Percentiles rank a stretch among this genome's conserved stretches.
Conservation (phyloP, 2,888 invertebrate genomes). For the Lasioglossum oenotherae region DNA sequence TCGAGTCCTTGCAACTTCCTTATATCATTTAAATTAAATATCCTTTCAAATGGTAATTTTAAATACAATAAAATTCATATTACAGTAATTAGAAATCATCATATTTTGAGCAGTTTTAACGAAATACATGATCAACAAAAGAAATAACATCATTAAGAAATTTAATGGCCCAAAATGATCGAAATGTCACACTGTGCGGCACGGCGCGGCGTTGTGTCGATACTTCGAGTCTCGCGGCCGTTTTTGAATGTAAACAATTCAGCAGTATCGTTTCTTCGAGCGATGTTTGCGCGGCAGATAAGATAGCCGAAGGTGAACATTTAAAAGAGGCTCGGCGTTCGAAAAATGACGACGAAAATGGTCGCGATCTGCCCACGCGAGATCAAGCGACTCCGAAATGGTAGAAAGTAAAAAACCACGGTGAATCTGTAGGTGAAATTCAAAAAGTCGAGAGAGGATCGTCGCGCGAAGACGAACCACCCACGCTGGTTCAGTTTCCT, state of each 20-base stretch:
- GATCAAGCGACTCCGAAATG: constrained; percentile 18
- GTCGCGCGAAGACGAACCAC: constrained; percentile 39
- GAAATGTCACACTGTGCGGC: no score
- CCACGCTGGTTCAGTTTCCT: constrained; percentile 54
- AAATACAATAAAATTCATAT: no score
- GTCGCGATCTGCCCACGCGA: constrained; percentile 11
- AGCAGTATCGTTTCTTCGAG: constrained; percentile 34
- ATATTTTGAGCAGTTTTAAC: no score
- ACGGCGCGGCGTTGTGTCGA: no score
- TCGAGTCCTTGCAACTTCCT: no score
- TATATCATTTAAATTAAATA: no score
- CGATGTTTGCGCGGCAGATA: constrained; percentile 33
- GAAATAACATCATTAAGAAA: no score
- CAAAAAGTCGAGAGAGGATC: background rate
- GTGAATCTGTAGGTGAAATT: constrained; percentile 13
- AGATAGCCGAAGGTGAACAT: constrained; percentile 33
- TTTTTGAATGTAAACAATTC: constrained; percentile 19
- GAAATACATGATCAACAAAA: no score
- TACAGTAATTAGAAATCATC: no score
- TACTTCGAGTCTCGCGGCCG: background rate
- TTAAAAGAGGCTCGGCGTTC: constrained; percentile 5
- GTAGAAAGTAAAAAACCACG: background rate
- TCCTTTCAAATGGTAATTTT: no score
- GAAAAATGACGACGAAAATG: constrained; percentile 8
- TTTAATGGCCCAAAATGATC: no score